These are phyloP conservation scores for Leptogaster cylindrica DNA, from an alignment of 2,888 invertebrate species.

Conservation along the genomic window DNA sequence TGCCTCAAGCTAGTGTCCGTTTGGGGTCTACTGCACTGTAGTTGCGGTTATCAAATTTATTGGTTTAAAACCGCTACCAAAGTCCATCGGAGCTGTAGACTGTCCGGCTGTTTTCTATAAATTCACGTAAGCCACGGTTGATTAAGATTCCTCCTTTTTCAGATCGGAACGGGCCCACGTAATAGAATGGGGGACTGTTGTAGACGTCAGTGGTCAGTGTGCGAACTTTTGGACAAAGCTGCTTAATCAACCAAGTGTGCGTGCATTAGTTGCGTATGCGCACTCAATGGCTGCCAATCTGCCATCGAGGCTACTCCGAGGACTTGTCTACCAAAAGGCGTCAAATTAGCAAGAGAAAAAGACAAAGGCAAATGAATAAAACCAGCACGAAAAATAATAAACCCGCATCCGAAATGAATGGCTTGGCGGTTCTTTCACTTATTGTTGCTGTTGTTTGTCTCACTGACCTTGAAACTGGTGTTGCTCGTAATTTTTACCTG, in stretches of 20 bases:
- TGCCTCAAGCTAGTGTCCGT: too few relatives aligned
- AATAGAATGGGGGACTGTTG: too few relatives aligned
- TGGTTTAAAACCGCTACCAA: too few relatives aligned
- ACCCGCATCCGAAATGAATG: slow-evolving; percentile 28
- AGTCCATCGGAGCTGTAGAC: too few relatives aligned
- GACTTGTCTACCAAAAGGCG: background rate
- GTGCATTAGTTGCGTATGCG: too few relatives aligned
- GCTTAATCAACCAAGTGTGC: background rate
- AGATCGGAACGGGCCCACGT: too few relatives aligned
- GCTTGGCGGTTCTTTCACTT: slow-evolving; percentile 26
- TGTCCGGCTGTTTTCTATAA: too few relatives aligned
- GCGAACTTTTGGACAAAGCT: background rate
- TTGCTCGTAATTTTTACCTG: slow-evolving; percentile 41
- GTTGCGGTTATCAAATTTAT: too few relatives aligned
- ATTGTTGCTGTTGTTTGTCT: slow-evolving; percentile 20
- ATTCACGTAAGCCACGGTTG: too few relatives aligned
- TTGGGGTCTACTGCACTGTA: too few relatives aligned
- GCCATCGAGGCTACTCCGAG: background rate
- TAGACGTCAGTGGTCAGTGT: too few relatives aligned
- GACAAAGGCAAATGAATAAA: slow-evolving; percentile 16
- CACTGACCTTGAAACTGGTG: slow-evolving; percentile 41
- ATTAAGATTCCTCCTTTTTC: too few relatives aligned
- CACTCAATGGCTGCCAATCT: background rate
- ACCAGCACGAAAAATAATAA: slow-evolving; percentile 17
- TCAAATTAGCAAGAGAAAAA: slow-evolving; percentile 2